Evolutionary conservation across 2,888 invertebrate genomes (phyloP).

Genomic region (Oscheius sp.): DNA sequence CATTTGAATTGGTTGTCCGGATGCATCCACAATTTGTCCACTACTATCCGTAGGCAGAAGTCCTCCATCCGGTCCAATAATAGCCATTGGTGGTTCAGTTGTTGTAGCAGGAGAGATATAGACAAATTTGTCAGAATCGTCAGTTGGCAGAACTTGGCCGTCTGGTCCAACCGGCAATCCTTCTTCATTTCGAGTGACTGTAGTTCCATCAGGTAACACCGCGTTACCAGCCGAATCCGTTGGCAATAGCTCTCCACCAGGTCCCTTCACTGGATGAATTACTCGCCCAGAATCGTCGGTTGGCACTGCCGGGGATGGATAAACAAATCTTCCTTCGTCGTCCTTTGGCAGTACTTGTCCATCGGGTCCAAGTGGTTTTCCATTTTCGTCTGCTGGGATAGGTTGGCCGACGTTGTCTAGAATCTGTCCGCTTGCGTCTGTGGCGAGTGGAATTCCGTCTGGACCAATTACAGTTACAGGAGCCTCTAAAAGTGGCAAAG

Average conservation of each 20-base stretch:
- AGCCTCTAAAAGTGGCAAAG: conserved; percentile 43
- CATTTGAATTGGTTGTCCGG: background rate
- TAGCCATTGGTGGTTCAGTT: conserved; percentile 22
- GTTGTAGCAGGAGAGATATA: conserved; percentile 8
- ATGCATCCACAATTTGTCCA: background rate
- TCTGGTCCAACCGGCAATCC: conserved; percentile 42
- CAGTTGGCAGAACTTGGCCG: conserved; percentile 38
- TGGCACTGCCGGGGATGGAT: conserved; percentile 47
- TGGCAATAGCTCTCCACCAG: conserved; percentile 45
- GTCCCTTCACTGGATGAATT: conserved; percentile 35
- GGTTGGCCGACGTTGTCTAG: too few relatives aligned
- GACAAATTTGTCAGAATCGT: conserved; percentile 49
- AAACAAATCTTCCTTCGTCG: conserved; percentile 37
- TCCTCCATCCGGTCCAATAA: conserved; percentile 20
- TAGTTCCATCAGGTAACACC: conserved; percentile 47
- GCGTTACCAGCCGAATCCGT: conserved; percentile 41
- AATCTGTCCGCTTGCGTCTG: conserved; percentile 33
- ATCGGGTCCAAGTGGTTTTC: conserved; percentile 53
- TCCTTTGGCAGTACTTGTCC: conserved; percentile 44
- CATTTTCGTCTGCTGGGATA: conserved; percentile 32
- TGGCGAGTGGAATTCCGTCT: background rate
- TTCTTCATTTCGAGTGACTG: conserved; percentile 43
- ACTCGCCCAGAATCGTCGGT: conserved; percentile 46
- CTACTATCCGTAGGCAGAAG: conserved; percentile 12
- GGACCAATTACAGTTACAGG: background rate